Conservation (phyloP, 2,113 vertebrate genomes). For the Pholis gunnellus region DNA sequence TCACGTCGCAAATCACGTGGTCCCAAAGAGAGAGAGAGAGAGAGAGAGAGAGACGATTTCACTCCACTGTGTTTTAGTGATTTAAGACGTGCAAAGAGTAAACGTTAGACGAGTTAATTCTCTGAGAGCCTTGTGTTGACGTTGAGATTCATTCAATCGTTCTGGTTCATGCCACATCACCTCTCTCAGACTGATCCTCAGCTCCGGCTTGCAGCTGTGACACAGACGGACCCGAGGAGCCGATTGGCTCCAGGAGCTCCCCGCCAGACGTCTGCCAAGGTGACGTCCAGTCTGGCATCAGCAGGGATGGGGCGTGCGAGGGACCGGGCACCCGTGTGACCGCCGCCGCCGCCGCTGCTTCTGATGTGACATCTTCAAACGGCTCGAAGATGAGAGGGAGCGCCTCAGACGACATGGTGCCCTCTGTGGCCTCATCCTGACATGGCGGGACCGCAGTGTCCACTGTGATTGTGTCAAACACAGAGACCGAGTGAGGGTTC, state of each 20-base stretch:
- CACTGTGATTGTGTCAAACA: slow-evolving; percentile 48
- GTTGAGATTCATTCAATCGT: background rate
- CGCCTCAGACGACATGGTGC: slow-evolving; percentile 81
- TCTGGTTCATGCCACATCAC: slow-evolving; percentile 7
- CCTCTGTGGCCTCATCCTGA: slow-evolving; percentile 78
- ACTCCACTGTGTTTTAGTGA: background rate
- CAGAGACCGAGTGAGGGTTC: slow-evolving; percentile 22
- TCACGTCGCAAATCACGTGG: slow-evolving; percentile 6
- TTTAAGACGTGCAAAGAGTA: background rate
- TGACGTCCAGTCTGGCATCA: slow-evolving; percentile 75
- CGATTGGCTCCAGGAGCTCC: slow-evolving; percentile 70
- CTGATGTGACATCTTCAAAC: slow-evolving; percentile 73
- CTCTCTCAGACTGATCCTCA: slow-evolving; percentile 35
- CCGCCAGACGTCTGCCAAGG: slow-evolving; percentile 81
- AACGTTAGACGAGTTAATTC: no score
- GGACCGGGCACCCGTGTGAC: slow-evolving; percentile 53
- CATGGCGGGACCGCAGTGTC: slow-evolving; percentile 66
- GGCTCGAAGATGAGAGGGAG: slow-evolving; percentile 85
- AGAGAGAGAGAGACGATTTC: background rate
- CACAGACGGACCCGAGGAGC: slow-evolving; percentile 52
- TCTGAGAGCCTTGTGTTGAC: background rate
- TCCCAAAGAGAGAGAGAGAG: background rate
- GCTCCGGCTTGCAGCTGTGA: slow-evolving; percentile 38
- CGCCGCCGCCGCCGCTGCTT: background rate
- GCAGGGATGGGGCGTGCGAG: slow-evolving; percentile 53